Percentiles rank a stretch among this genome's conserved stretches.
These are phyloP conservation scores for Dendroctonus ponderosae DNA, from an alignment of 1,140 invertebrate species.

Conservation along the genomic window DNA sequence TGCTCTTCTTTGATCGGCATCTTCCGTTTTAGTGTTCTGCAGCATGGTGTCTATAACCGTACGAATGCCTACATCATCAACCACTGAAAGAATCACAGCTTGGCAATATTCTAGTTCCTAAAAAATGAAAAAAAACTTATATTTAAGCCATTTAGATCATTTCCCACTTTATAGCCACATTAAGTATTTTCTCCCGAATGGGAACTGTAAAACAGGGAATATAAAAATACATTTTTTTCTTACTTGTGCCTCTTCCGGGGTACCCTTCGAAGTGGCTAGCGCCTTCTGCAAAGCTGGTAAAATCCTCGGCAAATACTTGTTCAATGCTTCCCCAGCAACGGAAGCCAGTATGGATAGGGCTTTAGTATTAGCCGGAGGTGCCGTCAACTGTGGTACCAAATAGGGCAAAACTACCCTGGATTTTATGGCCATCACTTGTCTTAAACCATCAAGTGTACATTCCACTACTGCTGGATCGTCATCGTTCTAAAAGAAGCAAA, in stretches of 20 bases:
- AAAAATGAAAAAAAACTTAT: conserved; percentile 5
- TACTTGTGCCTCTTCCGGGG: conserved; percentile 67
- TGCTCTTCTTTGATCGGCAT: conserved; percentile 66
- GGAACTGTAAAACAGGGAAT: too few species aligned
- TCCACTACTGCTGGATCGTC: conserved; percentile 72
- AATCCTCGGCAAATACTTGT: conserved; percentile 86
- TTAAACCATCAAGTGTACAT: conserved; percentile 87
- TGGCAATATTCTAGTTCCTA: conserved; percentile 90
- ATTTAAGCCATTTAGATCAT: too few species aligned
- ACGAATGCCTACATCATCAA: conserved; percentile 82
- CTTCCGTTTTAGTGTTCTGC: conserved; percentile 68
- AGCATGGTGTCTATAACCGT: conserved; percentile 90
- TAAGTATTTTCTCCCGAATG: too few species aligned
- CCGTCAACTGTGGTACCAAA: conserved; percentile 90
- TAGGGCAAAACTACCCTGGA: conserved; percentile 93
- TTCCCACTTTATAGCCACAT: too few species aligned
- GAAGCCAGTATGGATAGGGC: conserved; percentile 89
- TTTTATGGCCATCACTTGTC: conserved; percentile 96
- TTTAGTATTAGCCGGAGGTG: conserved; percentile 85
- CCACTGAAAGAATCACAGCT: conserved; percentile 86
- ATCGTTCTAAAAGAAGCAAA: conserved; percentile 60
- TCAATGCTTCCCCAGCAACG: conserved; percentile 90
- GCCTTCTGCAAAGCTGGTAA: conserved; percentile 85
- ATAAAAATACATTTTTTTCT: too few species aligned
- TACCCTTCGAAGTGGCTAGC: conserved; percentile 66